Base-by-base conservation (phyloP, 35 echinoderm and acorn worm genomes). In the Apostichopus parvimensis region DNA sequence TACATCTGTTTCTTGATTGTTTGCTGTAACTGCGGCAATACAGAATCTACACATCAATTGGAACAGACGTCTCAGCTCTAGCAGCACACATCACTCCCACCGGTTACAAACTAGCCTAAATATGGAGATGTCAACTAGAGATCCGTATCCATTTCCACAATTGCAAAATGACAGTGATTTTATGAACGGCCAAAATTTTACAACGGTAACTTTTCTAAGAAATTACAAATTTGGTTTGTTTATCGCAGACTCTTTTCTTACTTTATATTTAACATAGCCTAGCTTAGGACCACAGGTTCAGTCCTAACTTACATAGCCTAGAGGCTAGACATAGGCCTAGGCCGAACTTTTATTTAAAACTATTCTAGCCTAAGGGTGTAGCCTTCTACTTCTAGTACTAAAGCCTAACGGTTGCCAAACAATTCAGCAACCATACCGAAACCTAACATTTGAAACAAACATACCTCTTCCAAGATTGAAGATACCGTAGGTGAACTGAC, bases 81-180 rank as follows among this genome's bases (percentile, higher is more conserved):
- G 57, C 57, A 78, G 8, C 15, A 24, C 20, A 24, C 77, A 45
- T 1, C 8, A 8, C 77, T 28, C 77, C 34, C 77, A 78, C 77
- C 8, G 8, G 34, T 78, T 78, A 24, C 9, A 78, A 45, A 78
- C 17, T 24, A 22, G 77, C 34, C 20, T 78, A 88, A 93, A 90
- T 22, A 98, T 95, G 90, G 91, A 92, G 34, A 77, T 91, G 87
- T 95, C 96, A 62, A 94, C 61, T 34, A 84, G 96, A 26, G 73
- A 98, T 58, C 96, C 96, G 11, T 95, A 98, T 91, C 96, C 96
- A 12, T 98, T 98, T 71, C 94, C 94, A 56, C 79, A 68, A 34
- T 53, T 98, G 12, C 94, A 98, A 92, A 98, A 98, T 81, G 96
- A 98, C 80, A 87, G 94, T 21, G 79, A 94, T 75, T 96, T 94